Evolutionary conservation across 2,113 vertebrate species (phyloP).

Genomic region (Epinephelus cyanopodus): DNA sequence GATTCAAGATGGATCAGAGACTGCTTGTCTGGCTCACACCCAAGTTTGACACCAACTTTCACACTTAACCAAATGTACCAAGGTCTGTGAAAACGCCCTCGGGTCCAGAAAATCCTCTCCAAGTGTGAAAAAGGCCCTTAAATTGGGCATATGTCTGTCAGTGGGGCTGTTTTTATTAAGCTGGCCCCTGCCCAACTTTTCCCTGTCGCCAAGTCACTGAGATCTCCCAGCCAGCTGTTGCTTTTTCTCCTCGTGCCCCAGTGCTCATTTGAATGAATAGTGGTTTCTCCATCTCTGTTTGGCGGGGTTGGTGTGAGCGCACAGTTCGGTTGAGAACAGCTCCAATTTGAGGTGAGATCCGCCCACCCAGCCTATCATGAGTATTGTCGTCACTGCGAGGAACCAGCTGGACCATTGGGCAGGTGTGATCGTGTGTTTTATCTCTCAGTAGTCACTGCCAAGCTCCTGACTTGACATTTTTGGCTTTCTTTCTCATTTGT

Average conservation of each 20-base stretch:
- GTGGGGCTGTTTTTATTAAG: background rate
- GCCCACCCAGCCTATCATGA: slow-evolving; percentile 17
- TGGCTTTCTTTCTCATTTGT: background rate
- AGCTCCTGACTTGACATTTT: background rate
- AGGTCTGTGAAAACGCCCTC: background rate
- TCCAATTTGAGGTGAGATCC: slow-evolving; percentile 34
- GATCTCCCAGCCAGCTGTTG: background rate
- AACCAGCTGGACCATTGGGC: slow-evolving; percentile 54
- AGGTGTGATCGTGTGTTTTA: slow-evolving; percentile 53
- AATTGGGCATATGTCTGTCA: background rate
- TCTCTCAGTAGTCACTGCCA: background rate
- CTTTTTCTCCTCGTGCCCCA: background rate
- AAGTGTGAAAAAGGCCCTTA: background rate
- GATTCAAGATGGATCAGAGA: background rate
- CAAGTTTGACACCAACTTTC: slow-evolving; percentile 10
- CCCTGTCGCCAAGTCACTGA: background rate
- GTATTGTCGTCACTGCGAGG: slow-evolving; percentile 41
- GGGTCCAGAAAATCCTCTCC: accelerated
- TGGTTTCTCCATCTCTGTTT: background rate
- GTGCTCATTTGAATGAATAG: background rate
- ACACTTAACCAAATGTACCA: background rate
- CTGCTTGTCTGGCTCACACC: background rate
- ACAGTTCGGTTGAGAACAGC: background rate
- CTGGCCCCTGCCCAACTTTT: background rate
- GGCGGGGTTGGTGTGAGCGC: background rate